Evolutionary conservation across 2,113 vertebrate species (phyloP).

Genomic region (Eupsittula cactorum): DNA sequence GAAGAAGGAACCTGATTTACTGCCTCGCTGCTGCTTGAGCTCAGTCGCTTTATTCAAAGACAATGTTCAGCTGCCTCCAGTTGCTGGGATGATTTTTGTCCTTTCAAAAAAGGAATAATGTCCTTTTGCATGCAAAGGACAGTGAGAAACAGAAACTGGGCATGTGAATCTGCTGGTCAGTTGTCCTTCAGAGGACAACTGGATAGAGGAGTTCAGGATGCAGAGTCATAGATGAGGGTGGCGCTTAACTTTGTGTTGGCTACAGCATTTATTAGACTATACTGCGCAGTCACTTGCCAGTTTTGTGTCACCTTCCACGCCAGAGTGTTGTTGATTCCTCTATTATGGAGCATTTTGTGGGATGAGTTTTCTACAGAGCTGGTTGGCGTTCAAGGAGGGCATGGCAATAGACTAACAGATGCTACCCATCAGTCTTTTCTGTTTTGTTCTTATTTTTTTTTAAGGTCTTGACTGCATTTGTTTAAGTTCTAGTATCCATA

Average conservation of each 20-base stretch:
- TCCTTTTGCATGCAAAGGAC: background rate
- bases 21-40: background rate
- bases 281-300: rapidly evolving
- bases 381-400: background rate
- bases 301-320: background rate
- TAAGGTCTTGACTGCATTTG: background rate
- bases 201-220: background rate
- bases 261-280: background rate
- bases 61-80: background rate
- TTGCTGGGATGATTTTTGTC: background rate
- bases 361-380: background rate
- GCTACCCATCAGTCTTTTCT: background rate
- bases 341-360: background rate
- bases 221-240: background rate
- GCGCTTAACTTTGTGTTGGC: background rate
- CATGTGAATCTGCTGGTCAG: rapidly evolving
- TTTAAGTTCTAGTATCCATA: background rate
- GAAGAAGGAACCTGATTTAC: background rate
- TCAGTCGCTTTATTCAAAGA: rapidly evolving
- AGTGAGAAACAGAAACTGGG: background rate
- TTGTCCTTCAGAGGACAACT: background rate
- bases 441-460: rapidly evolving
- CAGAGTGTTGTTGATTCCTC: background rate
- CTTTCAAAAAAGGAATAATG: background rate
- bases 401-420: background rate